Percentiles rank a stretch among this genome's conserved stretches.
These are phyloP conservation scores for Montipora capitata DNA, from an alignment of 92 coral and sea anemone genomes.

Conservation along the genomic window DNA sequence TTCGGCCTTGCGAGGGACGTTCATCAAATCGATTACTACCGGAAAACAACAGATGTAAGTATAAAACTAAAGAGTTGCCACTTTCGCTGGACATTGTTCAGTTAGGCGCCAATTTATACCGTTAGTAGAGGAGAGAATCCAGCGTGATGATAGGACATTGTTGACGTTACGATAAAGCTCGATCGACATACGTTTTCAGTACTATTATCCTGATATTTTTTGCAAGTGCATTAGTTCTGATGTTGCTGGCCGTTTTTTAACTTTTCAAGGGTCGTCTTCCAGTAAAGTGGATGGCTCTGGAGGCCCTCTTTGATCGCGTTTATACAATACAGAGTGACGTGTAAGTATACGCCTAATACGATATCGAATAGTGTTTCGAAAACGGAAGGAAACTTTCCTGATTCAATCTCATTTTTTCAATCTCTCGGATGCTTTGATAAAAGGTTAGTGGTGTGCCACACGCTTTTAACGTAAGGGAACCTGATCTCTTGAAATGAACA, in stretches of 20 bases:
- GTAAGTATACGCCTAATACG: conserved; percentile 60
- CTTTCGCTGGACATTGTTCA: too few species aligned
- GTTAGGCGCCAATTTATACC: too few species aligned
- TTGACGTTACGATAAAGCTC: too few species aligned
- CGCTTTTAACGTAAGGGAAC: too few species aligned
- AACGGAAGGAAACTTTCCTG: too few species aligned
- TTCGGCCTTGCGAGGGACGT: conserved; percentile 97
- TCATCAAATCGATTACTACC: conserved; percentile 95
- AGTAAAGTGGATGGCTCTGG: conserved; percentile 99
- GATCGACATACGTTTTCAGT: too few species aligned
- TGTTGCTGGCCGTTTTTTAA: neutral
- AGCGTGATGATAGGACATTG: neutral
- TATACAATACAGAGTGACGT: conserved; percentile 99
- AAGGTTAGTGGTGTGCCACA: too few species aligned
- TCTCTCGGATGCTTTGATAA: too few species aligned
- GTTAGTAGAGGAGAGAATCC: too few species aligned
- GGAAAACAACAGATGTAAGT: conserved; percentile 99
- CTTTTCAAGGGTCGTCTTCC: conserved; percentile 94
- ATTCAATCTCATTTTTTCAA: too few species aligned
- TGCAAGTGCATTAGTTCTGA: neutral
- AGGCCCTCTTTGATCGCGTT: conserved; percentile 97
- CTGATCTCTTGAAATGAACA: neutral
- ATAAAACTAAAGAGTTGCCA: neutral
- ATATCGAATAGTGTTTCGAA: neutral
- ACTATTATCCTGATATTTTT: too few species aligned